phyloP scores from a whole-genome alignment of 1,140 invertebrate genomes.

The Lasaia peninsularis region DNA sequence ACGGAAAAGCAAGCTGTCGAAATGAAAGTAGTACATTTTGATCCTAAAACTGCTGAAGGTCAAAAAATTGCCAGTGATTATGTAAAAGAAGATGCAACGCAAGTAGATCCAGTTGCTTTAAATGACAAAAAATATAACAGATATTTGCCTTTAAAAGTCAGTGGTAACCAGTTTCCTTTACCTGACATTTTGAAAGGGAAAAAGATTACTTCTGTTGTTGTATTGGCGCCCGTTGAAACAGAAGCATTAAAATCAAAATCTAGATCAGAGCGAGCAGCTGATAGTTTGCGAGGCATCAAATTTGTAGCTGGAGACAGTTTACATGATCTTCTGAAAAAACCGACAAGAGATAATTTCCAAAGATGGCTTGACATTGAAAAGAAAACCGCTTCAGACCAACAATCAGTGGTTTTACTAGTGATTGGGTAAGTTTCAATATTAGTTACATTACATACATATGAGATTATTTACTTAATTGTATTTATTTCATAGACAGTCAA shows the following conservation, averaged over 20 bases:
- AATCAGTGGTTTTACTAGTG: slow-evolving; percentile 88
- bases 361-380: slow-evolving; percentile 88
- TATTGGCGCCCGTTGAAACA: slow-evolving; percentile 87
- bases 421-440: slow-evolving; percentile 80
- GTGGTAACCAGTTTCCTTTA: slow-evolving; percentile 88
- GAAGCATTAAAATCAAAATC: slow-evolving; percentile 71
- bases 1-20: slow-evolving; percentile 81
- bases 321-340: slow-evolving; percentile 85
- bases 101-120: slow-evolving; percentile 84
- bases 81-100: slow-evolving; percentile 84
- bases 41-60: slow-evolving; percentile 85
- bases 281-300: slow-evolving; percentile 78
- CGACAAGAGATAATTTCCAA: slow-evolving; percentile 86
- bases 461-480: too few relatives aligned
- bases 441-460: too few relatives aligned
- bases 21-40: slow-evolving; percentile 90
- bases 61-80: slow-evolving; percentile 84
- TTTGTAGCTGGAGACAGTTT: slow-evolving; percentile 83
- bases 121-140: slow-evolving; percentile 87
- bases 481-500: too few relatives aligned
- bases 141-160: slow-evolving; percentile 89
- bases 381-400: slow-evolving; percentile 82
- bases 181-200: slow-evolving; percentile 86
- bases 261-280: slow-evolving; percentile 68
- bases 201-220: slow-evolving; percentile 88